phyloP scores from a whole-genome alignment of 2,888 invertebrate genomes.

The Alentia gelatinosa region DNA sequence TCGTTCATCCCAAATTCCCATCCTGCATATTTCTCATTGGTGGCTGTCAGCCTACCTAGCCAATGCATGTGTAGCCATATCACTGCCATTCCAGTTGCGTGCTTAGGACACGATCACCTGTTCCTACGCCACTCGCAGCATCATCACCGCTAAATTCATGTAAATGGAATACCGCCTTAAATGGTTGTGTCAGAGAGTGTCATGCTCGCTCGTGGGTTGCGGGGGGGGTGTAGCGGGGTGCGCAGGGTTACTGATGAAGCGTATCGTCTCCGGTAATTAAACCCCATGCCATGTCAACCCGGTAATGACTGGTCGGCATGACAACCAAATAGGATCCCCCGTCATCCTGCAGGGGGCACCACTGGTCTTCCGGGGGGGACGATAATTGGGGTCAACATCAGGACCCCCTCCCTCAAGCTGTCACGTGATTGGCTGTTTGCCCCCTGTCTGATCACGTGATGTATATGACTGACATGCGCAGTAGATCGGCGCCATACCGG shows the following conservation, averaged over 20 bases:
- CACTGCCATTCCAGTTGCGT: no score
- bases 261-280: neutral
- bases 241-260: no score
- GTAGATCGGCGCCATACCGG: neutral
- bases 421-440: neutral
- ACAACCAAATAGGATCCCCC: conserved; percentile 7
- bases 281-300: neutral
- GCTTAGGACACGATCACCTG: no score
- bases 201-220: no score
- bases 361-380: neutral
- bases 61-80: no score
- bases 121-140: no score
- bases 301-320: neutral
- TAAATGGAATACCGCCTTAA: no score
- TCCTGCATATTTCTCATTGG: no score
- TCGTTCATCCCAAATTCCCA: no score
- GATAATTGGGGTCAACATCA: neutral
- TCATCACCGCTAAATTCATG: no score
- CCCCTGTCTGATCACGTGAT: neutral
- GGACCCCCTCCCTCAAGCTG: neutral
- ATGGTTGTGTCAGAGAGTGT: neutral
- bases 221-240: no score
- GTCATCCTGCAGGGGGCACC: neutral
- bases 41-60: no score
- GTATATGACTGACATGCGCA: neutral